Evolutionary conservation across 2,113 vertebrate species (phyloP).

Genomic region (Loxodonta africana): DNA sequence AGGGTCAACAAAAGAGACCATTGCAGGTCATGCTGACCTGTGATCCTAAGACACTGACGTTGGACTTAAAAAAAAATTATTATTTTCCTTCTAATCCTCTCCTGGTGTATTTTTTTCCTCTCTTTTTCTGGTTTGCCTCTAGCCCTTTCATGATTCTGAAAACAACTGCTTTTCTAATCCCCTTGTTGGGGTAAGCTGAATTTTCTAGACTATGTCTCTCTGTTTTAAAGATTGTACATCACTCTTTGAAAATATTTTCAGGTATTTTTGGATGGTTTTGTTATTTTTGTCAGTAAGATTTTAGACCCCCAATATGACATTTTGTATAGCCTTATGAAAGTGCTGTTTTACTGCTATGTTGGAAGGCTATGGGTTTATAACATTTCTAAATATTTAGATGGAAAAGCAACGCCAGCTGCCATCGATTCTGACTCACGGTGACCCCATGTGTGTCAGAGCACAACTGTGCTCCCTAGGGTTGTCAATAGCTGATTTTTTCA

Average conservation of each 20-base stretch:
- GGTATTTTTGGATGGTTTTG: neutral
- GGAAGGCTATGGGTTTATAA: neutral
- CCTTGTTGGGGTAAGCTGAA: neutral
- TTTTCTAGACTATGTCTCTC: neutral
- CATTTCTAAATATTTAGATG: neutral
- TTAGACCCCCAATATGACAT: neutral
- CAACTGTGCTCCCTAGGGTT: too few relatives aligned
- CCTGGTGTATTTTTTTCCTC: neutral
- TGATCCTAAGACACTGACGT: neutral
- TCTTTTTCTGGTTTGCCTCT: neutral
- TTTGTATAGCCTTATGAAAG: neutral
- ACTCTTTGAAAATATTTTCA: constrained; percentile 10
- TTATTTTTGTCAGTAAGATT: neutral
- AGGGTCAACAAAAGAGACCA: neutral
- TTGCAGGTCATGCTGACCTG: constrained; percentile 64
- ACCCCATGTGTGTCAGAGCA: neutral
- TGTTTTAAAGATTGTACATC: neutral
- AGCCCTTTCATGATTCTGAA: constrained; percentile 43
- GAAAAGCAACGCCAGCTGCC: neutral
- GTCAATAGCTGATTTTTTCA: too few relatives aligned
- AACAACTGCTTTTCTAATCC: constrained; percentile 27
- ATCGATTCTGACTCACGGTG: neutral
- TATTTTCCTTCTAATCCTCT: constrained; percentile 40
- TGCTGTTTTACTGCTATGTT: neutral
- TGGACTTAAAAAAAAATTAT: constrained; percentile 38